These are phyloP conservation scores for Fregetta grallaria DNA, from an alignment of 2,113 vertebrate species.

Conservation along the genomic window DNA sequence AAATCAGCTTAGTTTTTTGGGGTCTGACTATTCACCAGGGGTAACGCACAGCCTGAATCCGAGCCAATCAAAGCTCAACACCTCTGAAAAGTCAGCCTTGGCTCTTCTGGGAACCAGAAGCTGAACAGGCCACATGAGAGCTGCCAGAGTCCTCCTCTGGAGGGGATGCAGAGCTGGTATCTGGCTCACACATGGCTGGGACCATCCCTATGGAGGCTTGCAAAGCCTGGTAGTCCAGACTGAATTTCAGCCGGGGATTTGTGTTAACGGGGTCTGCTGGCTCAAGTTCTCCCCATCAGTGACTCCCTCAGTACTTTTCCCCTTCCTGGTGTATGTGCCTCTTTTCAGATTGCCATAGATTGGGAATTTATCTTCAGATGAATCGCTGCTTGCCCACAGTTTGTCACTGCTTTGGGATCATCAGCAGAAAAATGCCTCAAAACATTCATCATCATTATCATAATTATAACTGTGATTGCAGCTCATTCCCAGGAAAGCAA, in stretches of 20 bases:
- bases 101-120: not conserved
- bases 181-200: slow-evolving; percentile 1
- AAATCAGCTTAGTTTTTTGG: not conserved
- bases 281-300: not conserved
- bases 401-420: not conserved
- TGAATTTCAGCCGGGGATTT: not conserved
- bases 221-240: not conserved
- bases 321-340: not conserved
- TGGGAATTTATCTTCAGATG: not conserved
- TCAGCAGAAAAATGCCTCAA: not conserved
- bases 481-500: not conserved
- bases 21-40: not conserved
- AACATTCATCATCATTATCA: not conserved
- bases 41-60: not conserved
- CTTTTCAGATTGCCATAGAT: not conserved
- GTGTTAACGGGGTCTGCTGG: not conserved
- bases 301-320: not conserved
- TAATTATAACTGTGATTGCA: not conserved
- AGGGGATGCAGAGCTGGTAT: not conserved
- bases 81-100: not conserved
- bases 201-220: not conserved
- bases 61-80: not conserved
- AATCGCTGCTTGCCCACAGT: not conserved
- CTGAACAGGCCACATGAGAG: not conserved
- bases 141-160: not conserved